These are phyloP conservation scores for Synanceia verrucosa DNA, from an alignment of 2,797 vertebrate genomes.

Conservation along the genomic window DNA sequence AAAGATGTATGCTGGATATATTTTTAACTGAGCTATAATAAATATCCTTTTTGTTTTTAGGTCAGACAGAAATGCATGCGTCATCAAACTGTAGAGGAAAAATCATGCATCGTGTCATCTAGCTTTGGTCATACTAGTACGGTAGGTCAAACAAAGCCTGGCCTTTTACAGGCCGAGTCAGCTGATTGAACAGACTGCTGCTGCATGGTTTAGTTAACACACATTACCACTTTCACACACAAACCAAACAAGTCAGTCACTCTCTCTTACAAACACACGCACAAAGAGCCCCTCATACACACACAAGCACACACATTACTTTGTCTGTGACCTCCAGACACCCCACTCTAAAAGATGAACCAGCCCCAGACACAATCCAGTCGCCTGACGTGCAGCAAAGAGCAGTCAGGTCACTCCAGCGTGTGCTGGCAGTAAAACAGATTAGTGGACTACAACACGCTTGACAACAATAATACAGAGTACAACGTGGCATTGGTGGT, in stretches of 20 bases:
- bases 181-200: constrained; percentile 51
- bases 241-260: constrained; percentile 8
- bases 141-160: constrained; percentile 22
- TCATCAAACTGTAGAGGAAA: background rate
- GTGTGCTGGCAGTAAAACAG: constrained; percentile 21
- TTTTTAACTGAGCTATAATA: background rate
- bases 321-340: constrained; percentile 43
- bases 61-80: background rate
- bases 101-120: background rate
- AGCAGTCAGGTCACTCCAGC: constrained; percentile 31
- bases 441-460: constrained; percentile 34
- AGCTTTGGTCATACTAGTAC: background rate
- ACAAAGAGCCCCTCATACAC: constrained; percentile 49
- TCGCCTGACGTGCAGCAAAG: constrained; percentile 27
- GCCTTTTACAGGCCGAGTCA: constrained; percentile 26
- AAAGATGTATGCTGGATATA: background rate
- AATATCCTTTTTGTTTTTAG: background rate
- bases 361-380: constrained; percentile 34
- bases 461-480: constrained; percentile 17
- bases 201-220: constrained; percentile 51
- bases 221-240: constrained; percentile 29
- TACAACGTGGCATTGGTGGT: background rate
- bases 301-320: constrained; percentile 29
- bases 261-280: constrained; percentile 4
- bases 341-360: constrained; percentile 46